Evolutionary conservation across 2,888 invertebrate species (phyloP).

Genomic region (Tipula confusa): DNA sequence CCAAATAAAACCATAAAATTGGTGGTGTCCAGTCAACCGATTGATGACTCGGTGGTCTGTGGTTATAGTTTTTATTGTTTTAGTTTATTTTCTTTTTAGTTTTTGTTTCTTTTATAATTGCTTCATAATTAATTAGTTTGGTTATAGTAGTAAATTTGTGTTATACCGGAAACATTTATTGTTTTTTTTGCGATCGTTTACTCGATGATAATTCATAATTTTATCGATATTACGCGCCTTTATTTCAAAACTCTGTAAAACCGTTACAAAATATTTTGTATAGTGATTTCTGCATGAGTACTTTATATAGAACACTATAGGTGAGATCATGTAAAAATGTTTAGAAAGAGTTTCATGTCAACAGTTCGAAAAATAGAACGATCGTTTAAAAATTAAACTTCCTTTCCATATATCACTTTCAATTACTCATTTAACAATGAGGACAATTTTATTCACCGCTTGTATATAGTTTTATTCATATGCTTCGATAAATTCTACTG

Average conservation of each 20-base stretch:
- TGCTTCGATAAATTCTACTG: too few relatives aligned
- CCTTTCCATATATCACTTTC: too few relatives aligned
- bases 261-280: neutral
- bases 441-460: too few relatives aligned
- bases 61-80: neutral
- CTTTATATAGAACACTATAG: too few relatives aligned
- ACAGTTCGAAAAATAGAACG: too few relatives aligned
- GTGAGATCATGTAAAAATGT: too few relatives aligned
- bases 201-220: neutral
- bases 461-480: too few relatives aligned
- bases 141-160: neutral
- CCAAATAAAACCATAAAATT: neutral
- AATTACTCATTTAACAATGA: too few relatives aligned
- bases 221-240: neutral
- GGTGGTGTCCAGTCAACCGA: neutral
- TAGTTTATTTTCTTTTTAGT: neutral
- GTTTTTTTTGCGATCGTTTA: neutral
- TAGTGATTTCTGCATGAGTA: too few relatives aligned
- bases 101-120: too few relatives aligned
- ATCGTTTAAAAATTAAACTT: too few relatives aligned
- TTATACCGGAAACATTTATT: neutral
- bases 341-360: too few relatives aligned
- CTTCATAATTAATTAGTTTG: neutral
- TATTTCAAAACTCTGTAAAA: neutral
- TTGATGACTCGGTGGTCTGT: slow-evolving; percentile 20